These are phyloP conservation scores for Dimorphilus gyrociliatus DNA, from an alignment of 2,888 invertebrate species.

Conservation along the genomic window DNA sequence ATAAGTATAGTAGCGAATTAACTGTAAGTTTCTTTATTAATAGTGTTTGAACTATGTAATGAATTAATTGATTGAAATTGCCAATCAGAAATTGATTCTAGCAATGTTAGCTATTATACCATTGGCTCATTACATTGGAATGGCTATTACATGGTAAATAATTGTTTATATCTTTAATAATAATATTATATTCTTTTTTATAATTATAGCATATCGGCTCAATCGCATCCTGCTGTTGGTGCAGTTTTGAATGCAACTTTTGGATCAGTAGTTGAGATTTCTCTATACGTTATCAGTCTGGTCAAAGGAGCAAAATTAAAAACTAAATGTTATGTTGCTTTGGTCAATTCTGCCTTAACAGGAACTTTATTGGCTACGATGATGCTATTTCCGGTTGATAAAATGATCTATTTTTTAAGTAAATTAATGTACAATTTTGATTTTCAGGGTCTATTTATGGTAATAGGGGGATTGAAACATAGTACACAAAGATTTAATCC, in stretches of 20 bases:
- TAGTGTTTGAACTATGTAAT: no score
- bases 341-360: constrained; percentile 25
- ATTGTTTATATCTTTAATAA: constrained; percentile 3
- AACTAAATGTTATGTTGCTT: constrained; percentile 19
- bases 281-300: constrained; percentile 23
- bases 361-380: constrained; percentile 27
- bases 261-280: constrained; percentile 29
- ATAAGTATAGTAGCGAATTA: no score
- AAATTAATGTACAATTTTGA: no score
- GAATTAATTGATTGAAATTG: no score
- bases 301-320: constrained; percentile 15
- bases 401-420: background rate
- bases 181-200: no score
- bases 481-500: constrained; percentile 28
- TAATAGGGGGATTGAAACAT: constrained; percentile 27
- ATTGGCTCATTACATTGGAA: constrained; percentile 28
- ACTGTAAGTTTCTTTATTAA: no score
- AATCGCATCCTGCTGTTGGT: constrained; percentile 29
- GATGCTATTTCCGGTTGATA: constrained; percentile 28
- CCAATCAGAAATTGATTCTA: constrained; percentile 24
- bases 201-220: constrained; percentile 27
- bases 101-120: constrained; percentile 24
- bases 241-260: constrained; percentile 31
- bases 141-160: constrained; percentile 25
- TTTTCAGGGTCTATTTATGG: constrained; percentile 27